Conservation (phyloP, 2,797 vertebrate species). For the Streptopelia turtur region DNA sequence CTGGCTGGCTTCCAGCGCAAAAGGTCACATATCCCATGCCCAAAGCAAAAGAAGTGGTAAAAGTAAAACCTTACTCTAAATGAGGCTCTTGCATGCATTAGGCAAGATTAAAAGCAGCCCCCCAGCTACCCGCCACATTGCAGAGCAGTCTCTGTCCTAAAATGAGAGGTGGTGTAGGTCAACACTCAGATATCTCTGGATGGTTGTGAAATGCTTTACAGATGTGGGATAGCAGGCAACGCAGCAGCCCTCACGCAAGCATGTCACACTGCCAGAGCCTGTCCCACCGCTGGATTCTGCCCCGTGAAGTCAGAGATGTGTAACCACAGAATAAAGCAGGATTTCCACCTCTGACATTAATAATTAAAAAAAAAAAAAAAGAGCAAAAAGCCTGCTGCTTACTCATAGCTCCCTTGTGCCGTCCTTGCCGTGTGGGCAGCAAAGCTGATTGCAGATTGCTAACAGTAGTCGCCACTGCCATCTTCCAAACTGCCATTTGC, state of each 20-base stretch:
- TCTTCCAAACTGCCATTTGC: slow-evolving; percentile 23
- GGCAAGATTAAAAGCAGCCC: background rate
- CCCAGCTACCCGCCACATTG: background rate
- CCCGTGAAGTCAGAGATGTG: background rate
- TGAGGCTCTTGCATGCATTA: background rate
- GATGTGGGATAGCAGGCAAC: background rate
- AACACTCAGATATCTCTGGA: background rate
- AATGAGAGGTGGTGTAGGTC: background rate
- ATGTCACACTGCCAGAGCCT: background rate
- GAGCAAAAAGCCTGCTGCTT: slow-evolving; percentile 26
- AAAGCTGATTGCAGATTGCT: background rate
- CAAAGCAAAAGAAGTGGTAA: background rate
- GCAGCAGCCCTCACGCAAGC: background rate
- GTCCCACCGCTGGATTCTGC: background rate
- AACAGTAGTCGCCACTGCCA: background rate
- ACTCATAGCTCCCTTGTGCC: background rate
- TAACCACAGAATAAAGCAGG: slow-evolving; percentile 12
- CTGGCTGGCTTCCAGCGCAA: background rate
- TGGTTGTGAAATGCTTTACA: background rate
- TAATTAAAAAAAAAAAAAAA: background rate
- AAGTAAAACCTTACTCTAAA: background rate
- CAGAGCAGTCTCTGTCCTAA: background rate
- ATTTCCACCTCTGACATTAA: background rate
- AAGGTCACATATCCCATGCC: background rate
- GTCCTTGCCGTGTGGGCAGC: background rate